phyloP scores from a whole-genome alignment of 2,113 vertebrate species.

The Halcyon senegalensis region DNA sequence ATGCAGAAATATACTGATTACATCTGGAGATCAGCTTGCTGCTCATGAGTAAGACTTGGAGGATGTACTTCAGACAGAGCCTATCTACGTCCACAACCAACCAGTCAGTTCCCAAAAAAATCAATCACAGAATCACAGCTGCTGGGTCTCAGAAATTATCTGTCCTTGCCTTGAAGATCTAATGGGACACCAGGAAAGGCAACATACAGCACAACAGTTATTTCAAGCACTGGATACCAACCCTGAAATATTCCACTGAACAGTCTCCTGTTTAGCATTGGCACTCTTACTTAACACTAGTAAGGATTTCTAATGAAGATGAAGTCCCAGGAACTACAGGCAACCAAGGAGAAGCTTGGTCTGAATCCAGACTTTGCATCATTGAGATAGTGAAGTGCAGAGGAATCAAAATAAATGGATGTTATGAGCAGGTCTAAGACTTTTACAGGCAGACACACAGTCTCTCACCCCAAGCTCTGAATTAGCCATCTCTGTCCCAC shows the following conservation, averaged over 20 bases:
- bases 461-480: background rate
- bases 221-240: background rate
- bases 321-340: background rate
- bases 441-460: background rate
- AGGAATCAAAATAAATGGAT: background rate
- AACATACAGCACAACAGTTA: background rate
- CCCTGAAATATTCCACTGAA: background rate
- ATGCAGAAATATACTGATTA: background rate
- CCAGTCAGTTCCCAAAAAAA: background rate
- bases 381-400: background rate
- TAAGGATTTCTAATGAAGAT: background rate
- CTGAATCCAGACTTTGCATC: background rate
- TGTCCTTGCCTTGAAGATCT: background rate
- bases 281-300: background rate
- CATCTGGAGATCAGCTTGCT: constrained; percentile 53
- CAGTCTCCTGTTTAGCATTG: background rate
- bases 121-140: background rate
- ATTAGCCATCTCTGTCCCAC: background rate
- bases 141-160: background rate
- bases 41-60: background rate
- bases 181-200: background rate
- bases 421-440: background rate
- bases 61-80: background rate
- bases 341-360: background rate
- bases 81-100: background rate